Evolutionary conservation across 2,113 vertebrate species (phyloP), one percentile per base, ranked within the genome.

Genomic region (Marcusenius ussheri): DNA sequence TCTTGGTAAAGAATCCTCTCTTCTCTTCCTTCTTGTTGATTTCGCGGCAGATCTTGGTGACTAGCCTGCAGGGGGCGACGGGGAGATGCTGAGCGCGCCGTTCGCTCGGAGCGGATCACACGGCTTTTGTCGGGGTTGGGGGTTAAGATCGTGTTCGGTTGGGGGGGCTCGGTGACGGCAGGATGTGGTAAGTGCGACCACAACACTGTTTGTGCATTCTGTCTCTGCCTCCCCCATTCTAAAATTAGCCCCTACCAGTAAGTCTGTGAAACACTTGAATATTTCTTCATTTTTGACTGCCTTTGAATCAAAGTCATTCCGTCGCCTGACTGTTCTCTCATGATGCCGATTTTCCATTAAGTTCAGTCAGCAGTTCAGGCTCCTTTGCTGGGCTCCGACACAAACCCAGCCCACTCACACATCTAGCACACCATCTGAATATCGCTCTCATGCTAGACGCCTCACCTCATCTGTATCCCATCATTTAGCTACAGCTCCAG

Each of bases 11-110:
- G 35, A 98, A 93, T 84, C 96, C 94, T 49, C 94, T 94, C 83
- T 92, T 97, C 89, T 97, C 96, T 91, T 98, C 97, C 24, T 98
- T 98, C 92, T 94, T 97, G 91, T 96, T 97, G 93, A 99, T 98
- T 51, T 98, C 97, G 91, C 93, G 94, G 92, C 97, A 97, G 93
- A 98, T 91, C 92, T 97, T 98, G 35, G 95, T 97, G 91, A 99
- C 92, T 83, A 98, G 93, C 91, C 98, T 99, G 85, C 27, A 89
- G 91, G 92, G 90, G 31, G 24, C n/a, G 46, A n/a, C 19, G 17
- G 88, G 46, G 49, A 77, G 39, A 83, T 42, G n/a, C 50, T 56
- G 6, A 27, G 47, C 35, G 2, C 5, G 7, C 9, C 10, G 11
- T 66, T 66, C n/a, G 5, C 56, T 58, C 42, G 19, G 11, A 35